These are phyloP conservation scores for Eupsilia transversa DNA, from an alignment of 2,888 invertebrate species.

Conservation along the genomic window DNA sequence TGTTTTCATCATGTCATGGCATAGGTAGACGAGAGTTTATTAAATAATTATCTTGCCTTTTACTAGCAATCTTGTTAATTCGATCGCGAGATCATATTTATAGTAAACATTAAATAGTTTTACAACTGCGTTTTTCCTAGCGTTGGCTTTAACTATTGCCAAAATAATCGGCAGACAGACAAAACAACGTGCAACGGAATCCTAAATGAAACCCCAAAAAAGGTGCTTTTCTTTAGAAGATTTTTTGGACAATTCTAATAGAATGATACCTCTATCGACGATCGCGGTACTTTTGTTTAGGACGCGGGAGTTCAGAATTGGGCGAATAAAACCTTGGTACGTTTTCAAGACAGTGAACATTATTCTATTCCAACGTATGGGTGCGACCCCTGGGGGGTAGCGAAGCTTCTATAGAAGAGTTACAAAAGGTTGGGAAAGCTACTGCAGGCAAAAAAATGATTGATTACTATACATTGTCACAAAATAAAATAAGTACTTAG, in stretches of 20 bases:
- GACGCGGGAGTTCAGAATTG: too few species aligned
- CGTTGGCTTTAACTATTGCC: not conserved
- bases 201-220: too few species aligned
- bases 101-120: not conserved
- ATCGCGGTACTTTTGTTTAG: not conserved
- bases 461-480: too few species aligned
- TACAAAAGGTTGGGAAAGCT: too few species aligned
- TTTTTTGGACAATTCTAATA: not conserved
- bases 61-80: not conserved
- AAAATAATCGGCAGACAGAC: not conserved
- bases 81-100: not conserved
- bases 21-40: conserved; percentile 23
- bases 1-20: not conserved
- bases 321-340: not conserved
- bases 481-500: too few species aligned
- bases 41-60: conserved; percentile 20
- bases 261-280: not conserved
- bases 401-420: too few species aligned
- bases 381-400: too few species aligned
- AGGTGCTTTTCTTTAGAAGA: not conserved
- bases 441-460: too few species aligned
- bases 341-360: not conserved
- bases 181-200: not conserved
- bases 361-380: too few species aligned
- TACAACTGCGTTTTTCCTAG: not conserved